These are phyloP conservation scores for Gavialis gangeticus DNA, from an alignment of 2,113 vertebrate genomes.

Conservation along the genomic window DNA sequence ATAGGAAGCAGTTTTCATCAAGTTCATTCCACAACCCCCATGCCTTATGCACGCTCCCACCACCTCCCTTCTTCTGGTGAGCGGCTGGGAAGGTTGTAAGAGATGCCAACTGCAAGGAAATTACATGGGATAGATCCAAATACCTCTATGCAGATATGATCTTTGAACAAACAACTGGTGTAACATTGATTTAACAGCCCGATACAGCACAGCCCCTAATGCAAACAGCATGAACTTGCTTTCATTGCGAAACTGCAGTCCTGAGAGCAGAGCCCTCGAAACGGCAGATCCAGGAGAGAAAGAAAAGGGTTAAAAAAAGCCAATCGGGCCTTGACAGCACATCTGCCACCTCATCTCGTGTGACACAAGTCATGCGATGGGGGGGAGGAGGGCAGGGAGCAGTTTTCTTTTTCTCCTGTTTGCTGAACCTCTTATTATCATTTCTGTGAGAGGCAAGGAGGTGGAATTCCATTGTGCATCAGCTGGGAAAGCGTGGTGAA, in stretches of 20 bases:
- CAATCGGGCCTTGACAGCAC: constrained; percentile 3
- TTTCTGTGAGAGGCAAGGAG: constrained; percentile 61
- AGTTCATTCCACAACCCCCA: not conserved
- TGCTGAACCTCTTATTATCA: constrained; percentile 68
- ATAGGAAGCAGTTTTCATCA: not conserved
- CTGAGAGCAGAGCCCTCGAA: not conserved
- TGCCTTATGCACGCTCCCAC: rapidly evolving
- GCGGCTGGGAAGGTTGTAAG: not conserved
- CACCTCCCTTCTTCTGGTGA: not conserved
- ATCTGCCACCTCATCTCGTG: constrained; percentile 61
- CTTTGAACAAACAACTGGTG: not conserved
- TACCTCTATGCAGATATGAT: not conserved
- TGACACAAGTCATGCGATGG: constrained; percentile 24
- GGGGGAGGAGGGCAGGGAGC: constrained; percentile 51
- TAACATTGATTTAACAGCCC: not conserved
- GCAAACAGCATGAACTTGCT: not conserved
- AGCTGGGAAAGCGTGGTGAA: constrained; percentile 49
- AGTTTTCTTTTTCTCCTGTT: constrained; percentile 52
- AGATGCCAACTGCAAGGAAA: not conserved
- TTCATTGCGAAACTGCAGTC: not conserved
- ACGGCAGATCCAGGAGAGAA: not conserved
- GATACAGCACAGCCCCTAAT: not conserved
- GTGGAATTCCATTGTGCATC: constrained; percentile 58
- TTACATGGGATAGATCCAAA: not conserved
- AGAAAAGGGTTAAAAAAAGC: constrained; percentile 64